Evolutionary conservation across 2,888 invertebrate species (phyloP).

Genomic region (Cephus spinipes): DNA sequence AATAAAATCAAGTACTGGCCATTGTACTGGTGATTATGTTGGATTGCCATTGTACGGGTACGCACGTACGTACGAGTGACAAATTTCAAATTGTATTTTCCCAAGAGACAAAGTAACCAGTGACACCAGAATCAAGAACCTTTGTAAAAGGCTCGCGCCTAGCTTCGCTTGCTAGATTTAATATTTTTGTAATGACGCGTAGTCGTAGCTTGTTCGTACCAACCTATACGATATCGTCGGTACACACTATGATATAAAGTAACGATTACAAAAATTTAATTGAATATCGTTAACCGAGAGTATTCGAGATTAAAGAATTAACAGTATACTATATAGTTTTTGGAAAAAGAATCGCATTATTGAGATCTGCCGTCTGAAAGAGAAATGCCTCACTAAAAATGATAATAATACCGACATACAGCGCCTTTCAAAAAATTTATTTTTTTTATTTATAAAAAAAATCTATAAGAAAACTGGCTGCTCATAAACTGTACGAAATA

Average conservation of each 20-base stretch:
- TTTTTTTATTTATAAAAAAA: neutral
- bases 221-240: conserved; percentile 25
- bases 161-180: conserved; percentile 66
- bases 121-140: conserved; percentile 13
- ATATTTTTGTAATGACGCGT: conserved; percentile 66
- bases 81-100: conserved; percentile 39
- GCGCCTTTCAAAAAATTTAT: neutral
- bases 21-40: conserved; percentile 15
- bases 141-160: conserved; percentile 40
- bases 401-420: neutral
- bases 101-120: conserved; percentile 27
- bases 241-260: neutral
- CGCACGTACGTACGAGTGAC: conserved; percentile 15
- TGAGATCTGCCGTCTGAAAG: neutral
- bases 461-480: neutral
- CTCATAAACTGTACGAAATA: neutral
- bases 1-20: conserved; percentile 26
- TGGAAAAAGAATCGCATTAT: neutral
- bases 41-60: conserved; percentile 20
- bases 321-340: neutral
- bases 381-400: neutral
- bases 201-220: conserved; percentile 59
- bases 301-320: neutral
- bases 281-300: neutral
- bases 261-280: neutral